These are phyloP conservation scores for Drepana arcuata DNA, from an alignment of 1,140 invertebrate genomes.

Conservation along the genomic window DNA sequence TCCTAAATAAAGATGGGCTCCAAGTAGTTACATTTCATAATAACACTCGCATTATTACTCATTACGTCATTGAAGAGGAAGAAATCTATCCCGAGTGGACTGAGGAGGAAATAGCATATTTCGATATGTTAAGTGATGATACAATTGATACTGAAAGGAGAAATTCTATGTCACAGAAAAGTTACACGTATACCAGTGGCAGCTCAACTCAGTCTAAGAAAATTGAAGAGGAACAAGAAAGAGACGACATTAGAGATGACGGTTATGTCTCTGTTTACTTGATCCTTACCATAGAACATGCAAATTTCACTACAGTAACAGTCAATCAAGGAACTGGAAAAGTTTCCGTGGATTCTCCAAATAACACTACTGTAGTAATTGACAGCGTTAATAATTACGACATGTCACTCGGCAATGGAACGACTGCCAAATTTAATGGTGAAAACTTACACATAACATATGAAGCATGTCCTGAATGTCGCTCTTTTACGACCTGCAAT, in stretches of 20 bases:
- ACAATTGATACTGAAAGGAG: slow-evolving; percentile 29
- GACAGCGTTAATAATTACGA: slow-evolving; percentile 39
- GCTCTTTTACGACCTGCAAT: slow-evolving; percentile 32
- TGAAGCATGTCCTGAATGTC: slow-evolving; percentile 34
- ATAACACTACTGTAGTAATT: slow-evolving; percentile 33
- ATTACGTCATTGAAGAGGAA: slow-evolving; percentile 53
- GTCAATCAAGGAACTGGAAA: slow-evolving; percentile 53
- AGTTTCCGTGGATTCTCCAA: slow-evolving; percentile 44
- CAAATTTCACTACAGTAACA: slow-evolving; percentile 67
- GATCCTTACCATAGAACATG: slow-evolving; percentile 66
- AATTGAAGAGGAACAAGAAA: slow-evolving; percentile 17
- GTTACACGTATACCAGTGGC: too few relatives aligned
- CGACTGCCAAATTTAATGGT: slow-evolving; percentile 39
- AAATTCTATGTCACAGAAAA: slow-evolving; percentile 31
- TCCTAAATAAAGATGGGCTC: slow-evolving; percentile 68
- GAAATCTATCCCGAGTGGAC: slow-evolving; percentile 56
- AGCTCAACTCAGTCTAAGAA: too few relatives aligned
- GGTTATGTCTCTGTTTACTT: slow-evolving; percentile 68
- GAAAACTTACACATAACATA: slow-evolving; percentile 34
- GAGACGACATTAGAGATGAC: slow-evolving; percentile 27
- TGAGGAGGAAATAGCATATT: slow-evolving; percentile 38
- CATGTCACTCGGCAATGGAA: slow-evolving; percentile 31
- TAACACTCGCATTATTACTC: slow-evolving; percentile 66
- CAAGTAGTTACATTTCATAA: slow-evolving; percentile 61
- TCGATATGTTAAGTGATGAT: slow-evolving; percentile 24